Evolutionary conservation across 2,113 vertebrate species (phyloP).

Genomic region (Melanerpes aurifrons): DNA sequence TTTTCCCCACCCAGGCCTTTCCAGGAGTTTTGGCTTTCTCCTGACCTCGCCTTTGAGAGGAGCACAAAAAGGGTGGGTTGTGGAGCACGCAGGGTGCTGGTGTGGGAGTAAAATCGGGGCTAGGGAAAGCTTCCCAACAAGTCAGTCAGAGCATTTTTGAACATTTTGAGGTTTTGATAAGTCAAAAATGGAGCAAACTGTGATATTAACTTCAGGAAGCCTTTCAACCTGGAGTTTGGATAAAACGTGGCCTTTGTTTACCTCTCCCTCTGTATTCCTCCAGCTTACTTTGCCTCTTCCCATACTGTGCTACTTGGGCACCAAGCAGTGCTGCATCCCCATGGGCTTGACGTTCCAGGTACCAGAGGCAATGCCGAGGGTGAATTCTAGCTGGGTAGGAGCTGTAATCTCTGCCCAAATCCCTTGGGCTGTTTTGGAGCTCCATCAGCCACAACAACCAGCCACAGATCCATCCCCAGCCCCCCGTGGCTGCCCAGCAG

Average conservation of each 20-base stretch:
- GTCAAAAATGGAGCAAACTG: not conserved
- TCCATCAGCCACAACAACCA: not conserved
- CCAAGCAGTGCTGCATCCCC: accelerated
- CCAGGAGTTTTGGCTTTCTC: not conserved
- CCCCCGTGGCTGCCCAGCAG: not conserved
- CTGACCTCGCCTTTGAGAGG: not conserved
- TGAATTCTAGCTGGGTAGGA: not conserved
- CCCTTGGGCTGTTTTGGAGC: not conserved
- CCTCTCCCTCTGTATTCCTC: not conserved
- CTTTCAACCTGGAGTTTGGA: not conserved
- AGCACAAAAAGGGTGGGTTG: not conserved
- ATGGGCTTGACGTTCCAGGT: not conserved
- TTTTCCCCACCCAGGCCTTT: not conserved
- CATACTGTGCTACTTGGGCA: not conserved
- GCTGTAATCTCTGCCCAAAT: accelerated
- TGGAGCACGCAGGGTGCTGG: not conserved
- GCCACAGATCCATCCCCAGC: accelerated
- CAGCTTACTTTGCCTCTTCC: not conserved
- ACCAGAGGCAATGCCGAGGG: not conserved
- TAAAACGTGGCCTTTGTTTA: not conserved
- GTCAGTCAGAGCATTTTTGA: not conserved
- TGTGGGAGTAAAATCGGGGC: not conserved
- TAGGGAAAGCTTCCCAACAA: not conserved
- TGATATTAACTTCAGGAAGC: not conserved
- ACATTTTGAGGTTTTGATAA: not conserved